Base-by-base conservation (phyloP, 2,797 vertebrate species). In the Anguilla anguilla region DNA sequence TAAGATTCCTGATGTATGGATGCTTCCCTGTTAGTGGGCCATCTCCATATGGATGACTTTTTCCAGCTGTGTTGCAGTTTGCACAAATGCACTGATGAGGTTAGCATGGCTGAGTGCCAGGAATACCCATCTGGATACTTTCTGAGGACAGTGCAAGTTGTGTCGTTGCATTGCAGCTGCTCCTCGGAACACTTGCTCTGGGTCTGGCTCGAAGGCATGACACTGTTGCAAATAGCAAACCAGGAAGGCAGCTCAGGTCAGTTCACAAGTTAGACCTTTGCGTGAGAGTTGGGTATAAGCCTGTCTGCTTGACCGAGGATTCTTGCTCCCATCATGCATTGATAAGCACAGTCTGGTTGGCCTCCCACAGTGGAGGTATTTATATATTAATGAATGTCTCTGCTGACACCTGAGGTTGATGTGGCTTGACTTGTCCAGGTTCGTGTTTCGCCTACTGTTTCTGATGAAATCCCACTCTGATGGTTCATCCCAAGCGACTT, bases 81-180 rank as follows among this genome's bases (percentile, higher is more conserved):
- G 15, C 77, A 49, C 39, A 19, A 81, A 49, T 39, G 39, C 79
- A 82, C 79, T 51, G 43, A 49, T n/a, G 43, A n/a, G 46, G 46
- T 82, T 82, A 49, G 46, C 79, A 25, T 82, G 79, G 43, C 46
- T 82, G 79, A 51, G 43, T n/a, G 79, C 43, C 79, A 51, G 43
- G 6, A 82, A 82, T 49, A 31, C 46, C 35, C 77, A 22, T 35
- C 10, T 46, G 77, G 35, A 25, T 81, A 46, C 46, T 81, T 81
- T 22, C 35, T 46, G 39, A 81, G 28, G 57, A 43, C 35, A 19
- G 84, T 35, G 57, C 17, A 43, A 43, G 57, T 59, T 43, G 35
- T 43, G 64, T 39, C 39, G 19, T 85, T 85, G 28, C 46, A 28
- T 72, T 22, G 7, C 83, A 46, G 39, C 9, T 46, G 64, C 39